Conservation (phyloP, 2,797 vertebrate species). For the Notoglanidium macrostoma region DNA sequence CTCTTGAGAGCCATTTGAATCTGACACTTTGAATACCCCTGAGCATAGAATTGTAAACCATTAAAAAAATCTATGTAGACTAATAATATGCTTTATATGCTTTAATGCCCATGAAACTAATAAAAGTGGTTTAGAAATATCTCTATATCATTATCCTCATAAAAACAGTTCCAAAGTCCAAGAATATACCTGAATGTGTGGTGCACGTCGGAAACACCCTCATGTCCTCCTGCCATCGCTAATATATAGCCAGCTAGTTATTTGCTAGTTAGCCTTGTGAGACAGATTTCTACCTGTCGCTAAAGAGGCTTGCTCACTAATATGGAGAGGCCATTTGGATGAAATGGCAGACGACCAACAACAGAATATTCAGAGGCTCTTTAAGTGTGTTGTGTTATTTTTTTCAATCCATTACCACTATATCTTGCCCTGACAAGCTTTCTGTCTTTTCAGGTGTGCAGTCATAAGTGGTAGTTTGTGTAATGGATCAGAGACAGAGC, state of each 20-base stretch:
- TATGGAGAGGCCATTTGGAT: background rate
- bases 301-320: background rate
- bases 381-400: background rate
- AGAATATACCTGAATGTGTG: constrained; percentile 1
- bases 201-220: background rate
- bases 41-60: background rate
- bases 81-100: background rate
- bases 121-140: background rate
- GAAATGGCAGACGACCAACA: background rate
- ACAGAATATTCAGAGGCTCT: background rate
- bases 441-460: background rate
- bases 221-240: background rate
- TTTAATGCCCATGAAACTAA: constrained; percentile 5
- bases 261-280: background rate
- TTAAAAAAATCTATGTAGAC: constrained; percentile 10
- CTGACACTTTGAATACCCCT: constrained; percentile 1
- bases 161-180: background rate
- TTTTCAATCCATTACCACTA: background rate
- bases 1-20: background rate
- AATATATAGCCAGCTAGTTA: background rate
- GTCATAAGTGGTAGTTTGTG: background rate
- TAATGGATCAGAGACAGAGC: background rate
- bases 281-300: background rate
- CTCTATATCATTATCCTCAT: constrained; percentile 15
- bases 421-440: background rate